Percentiles rank a stretch among this genome's conserved stretches.
Evolutionary conservation across 2,797 vertebrate genomes (phyloP).

Genomic region (Crocodylus rhombifer): DNA sequence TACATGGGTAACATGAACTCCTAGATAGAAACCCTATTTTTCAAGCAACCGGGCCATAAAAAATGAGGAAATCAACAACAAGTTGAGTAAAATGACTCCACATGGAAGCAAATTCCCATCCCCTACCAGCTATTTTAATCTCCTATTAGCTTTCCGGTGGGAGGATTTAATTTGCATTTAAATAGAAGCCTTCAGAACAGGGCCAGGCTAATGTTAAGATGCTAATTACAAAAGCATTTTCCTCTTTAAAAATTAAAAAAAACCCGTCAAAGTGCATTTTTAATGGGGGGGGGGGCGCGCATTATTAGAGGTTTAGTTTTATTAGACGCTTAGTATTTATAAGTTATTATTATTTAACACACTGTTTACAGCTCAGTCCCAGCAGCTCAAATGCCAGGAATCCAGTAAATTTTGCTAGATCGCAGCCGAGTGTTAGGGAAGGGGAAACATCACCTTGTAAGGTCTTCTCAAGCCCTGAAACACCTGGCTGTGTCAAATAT

Average conservation of each 20-base stretch:
- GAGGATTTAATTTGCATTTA: conserved; percentile 81
- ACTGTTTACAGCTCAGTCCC: not conserved
- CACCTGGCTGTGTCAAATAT: not conserved
- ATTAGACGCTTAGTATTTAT: not conserved
- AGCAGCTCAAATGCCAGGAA: not conserved
- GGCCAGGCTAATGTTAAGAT: conserved; percentile 49
- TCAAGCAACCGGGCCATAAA: conserved; percentile 13
- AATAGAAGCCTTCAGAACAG: conserved; percentile 67
- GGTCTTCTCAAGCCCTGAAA: not conserved
- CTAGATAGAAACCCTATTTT: not conserved
- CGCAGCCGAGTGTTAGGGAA: not conserved
- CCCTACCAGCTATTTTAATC: conserved; percentile 64
- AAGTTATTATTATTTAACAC: conserved; percentile 31
- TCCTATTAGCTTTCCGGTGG: conserved; percentile 62
- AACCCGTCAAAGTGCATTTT: conserved; percentile 12
- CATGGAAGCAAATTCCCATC: not conserved
- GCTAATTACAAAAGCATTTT: conserved; percentile 69
- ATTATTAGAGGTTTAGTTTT: not conserved
- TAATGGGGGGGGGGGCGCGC: not conserved
- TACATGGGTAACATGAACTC: not conserved
- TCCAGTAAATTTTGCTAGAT: not conserved
- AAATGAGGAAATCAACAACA: conserved; percentile 27
- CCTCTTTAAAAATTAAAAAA: conserved; percentile 55
- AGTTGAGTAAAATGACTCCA: not conserved
- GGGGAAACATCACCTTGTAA: not conserved